Evolutionary conservation across 2,888 invertebrate genomes (phyloP).

Genomic region (Myopa testacea): DNA sequence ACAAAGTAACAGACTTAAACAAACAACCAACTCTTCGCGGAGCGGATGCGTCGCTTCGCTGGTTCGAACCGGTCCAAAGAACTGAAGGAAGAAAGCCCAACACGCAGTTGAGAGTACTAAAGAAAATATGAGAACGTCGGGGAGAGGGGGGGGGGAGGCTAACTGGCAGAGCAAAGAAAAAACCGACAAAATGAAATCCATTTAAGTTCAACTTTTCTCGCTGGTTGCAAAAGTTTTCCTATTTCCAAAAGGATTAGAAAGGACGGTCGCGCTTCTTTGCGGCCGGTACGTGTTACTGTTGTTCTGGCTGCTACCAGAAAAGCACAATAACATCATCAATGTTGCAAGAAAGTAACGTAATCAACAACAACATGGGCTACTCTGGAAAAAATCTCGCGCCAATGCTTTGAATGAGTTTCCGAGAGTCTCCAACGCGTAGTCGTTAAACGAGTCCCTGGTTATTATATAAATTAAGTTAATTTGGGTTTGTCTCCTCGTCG

Average conservation of each 20-base stretch:
- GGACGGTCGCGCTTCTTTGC: constrained; percentile 32
- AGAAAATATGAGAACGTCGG: not conserved
- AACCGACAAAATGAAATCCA: constrained; percentile 15
- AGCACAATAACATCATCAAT: constrained; percentile 23
- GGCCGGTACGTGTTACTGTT: not conserved
- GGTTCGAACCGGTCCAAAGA: no score
- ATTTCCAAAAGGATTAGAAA: constrained; percentile 49
- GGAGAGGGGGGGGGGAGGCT: not conserved
- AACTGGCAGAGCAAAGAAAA: no score
- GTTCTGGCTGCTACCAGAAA: constrained; percentile 26
- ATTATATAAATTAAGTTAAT: constrained; percentile 51
- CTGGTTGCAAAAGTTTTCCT: constrained; percentile 45
- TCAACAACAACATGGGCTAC: not conserved
- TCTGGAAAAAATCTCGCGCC: constrained; percentile 16
- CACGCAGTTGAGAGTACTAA: not conserved
- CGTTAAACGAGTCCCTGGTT: constrained; percentile 49
- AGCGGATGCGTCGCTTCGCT: no score
- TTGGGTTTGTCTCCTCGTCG: constrained; percentile 40
- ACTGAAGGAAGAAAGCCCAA: not conserved
- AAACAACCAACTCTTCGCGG: not conserved
- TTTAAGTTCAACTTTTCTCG: constrained; percentile 33
- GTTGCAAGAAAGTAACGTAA: constrained; percentile 5
- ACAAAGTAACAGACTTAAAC: not conserved
- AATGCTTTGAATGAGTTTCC: constrained; percentile 25
- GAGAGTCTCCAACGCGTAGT: constrained; percentile 41